Evolutionary conservation across 2,888 invertebrate species (phyloP).

Genomic region (Nomada flava): DNA sequence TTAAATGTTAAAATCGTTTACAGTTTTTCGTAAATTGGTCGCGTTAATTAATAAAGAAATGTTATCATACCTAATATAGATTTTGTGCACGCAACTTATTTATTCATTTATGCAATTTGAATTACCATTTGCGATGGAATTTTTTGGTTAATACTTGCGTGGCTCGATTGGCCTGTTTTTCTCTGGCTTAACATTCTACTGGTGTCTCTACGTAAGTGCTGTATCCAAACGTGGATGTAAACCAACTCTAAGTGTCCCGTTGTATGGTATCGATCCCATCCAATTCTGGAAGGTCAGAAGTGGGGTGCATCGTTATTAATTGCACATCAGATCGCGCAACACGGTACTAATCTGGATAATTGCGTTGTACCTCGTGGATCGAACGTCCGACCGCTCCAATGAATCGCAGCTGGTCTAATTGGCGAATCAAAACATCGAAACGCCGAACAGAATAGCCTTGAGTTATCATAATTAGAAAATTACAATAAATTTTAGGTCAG

Average conservation of each 20-base stretch:
- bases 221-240: constrained; percentile 17
- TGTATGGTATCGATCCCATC: constrained; percentile 51
- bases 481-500: background rate
- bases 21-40: too few species aligned
- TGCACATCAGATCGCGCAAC: constrained; percentile 50
- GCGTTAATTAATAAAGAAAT: too few species aligned
- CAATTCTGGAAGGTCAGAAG: constrained; percentile 47
- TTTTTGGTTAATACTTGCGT: background rate
- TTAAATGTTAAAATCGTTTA: too few species aligned
- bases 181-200: background rate
- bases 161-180: constrained; percentile 32
- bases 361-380: constrained; percentile 40
- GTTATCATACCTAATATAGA: background rate
- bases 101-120: too few species aligned
- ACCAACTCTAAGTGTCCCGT: constrained; percentile 27
- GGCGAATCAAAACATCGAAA: constrained; percentile 21
- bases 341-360: constrained; percentile 60
- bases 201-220: background rate
- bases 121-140: too few species aligned
- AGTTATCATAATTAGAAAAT: background rate
- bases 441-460: background rate
- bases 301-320: constrained; percentile 64
- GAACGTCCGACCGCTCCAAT: constrained; percentile 8
- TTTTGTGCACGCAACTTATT: background rate
- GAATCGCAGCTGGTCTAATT: constrained; percentile 37